A percentile compares a stretch with the other conserved stretches of the same genome.
Conservation (phyloP, 1,140 invertebrate genomes). For the Drosophila arawakana region DNA sequence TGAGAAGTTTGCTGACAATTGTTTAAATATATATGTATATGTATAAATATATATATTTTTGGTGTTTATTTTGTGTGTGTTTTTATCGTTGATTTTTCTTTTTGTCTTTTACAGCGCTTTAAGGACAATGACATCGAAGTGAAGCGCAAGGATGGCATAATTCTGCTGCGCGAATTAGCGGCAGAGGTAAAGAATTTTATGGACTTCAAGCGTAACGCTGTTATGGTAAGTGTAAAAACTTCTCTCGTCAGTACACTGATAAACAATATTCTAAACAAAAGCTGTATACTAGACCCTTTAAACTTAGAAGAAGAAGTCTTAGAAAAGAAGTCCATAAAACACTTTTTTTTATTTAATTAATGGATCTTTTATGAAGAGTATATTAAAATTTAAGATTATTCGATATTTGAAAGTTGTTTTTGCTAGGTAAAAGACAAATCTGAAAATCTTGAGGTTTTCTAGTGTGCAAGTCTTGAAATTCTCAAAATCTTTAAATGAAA, state of each 20-base stretch:
- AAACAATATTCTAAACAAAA: too few relatives aligned
- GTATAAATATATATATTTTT: background rate
- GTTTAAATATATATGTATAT: constrained; percentile 3
- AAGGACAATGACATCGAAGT: constrained; percentile 90
- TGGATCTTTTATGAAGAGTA: too few relatives aligned
- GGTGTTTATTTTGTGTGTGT: constrained; percentile 20
- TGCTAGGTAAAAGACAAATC: too few relatives aligned
- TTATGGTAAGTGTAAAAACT: constrained; percentile 89
- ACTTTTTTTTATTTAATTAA: too few relatives aligned
- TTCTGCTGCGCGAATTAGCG: constrained; percentile 92
- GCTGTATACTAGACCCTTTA: too few relatives aligned
- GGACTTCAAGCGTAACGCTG: constrained; percentile 95
- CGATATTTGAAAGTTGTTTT: too few relatives aligned
- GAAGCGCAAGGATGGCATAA: constrained; percentile 91
- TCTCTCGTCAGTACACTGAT: background rate
- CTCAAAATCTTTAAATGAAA: background rate
- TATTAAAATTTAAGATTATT: too few relatives aligned
- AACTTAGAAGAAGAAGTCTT: too few relatives aligned
- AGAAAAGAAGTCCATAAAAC: too few relatives aligned
- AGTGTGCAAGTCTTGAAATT: too few relatives aligned
- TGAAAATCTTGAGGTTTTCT: too few relatives aligned
- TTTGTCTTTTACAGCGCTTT: constrained; percentile 89
- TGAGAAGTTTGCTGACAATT: constrained; percentile 37
- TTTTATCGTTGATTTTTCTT: constrained; percentile 45
- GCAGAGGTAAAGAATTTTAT: constrained; percentile 95